Conservation (phyloP, 2,797 vertebrate genomes). For the Melanogrammus aeglefinus region DNA sequence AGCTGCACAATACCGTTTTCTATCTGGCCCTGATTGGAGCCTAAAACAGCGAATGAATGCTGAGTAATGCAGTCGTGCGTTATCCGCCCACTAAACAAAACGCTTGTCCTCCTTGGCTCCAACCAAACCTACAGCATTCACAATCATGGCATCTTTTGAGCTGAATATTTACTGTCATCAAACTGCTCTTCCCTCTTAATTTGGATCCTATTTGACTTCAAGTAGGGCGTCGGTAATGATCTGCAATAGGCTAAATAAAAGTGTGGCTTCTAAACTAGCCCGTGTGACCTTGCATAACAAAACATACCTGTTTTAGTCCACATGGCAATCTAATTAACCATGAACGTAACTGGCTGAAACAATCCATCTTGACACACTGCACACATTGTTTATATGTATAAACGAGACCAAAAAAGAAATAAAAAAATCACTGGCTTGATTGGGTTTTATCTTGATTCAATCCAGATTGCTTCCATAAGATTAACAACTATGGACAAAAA, state of each 20-base stretch:
- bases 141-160: not conserved
- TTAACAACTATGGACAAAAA: not conserved
- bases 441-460: not conserved
- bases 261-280: not conserved
- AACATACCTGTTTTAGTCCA: not conserved
- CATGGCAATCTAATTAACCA: not conserved
- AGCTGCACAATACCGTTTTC: slow-evolving; percentile 26
- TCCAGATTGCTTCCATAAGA: not conserved
- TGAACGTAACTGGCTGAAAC: not conserved
- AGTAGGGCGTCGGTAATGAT: not conserved
- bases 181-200: not conserved
- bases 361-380: not conserved
- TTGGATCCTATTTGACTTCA: not conserved
- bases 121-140: not conserved
- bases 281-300: not conserved
- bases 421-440: not conserved
- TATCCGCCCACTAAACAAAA: not conserved
- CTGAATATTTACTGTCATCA: not conserved
- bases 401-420: not conserved
- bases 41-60: not conserved
- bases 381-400: not conserved
- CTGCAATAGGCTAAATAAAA: not conserved
- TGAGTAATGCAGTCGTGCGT: not conserved
- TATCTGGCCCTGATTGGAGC: not conserved
- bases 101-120: slow-evolving; percentile 5